Evolutionary conservation across 2,113 vertebrate genomes (phyloP).

Genomic region (Polyodon spathula): DNA sequence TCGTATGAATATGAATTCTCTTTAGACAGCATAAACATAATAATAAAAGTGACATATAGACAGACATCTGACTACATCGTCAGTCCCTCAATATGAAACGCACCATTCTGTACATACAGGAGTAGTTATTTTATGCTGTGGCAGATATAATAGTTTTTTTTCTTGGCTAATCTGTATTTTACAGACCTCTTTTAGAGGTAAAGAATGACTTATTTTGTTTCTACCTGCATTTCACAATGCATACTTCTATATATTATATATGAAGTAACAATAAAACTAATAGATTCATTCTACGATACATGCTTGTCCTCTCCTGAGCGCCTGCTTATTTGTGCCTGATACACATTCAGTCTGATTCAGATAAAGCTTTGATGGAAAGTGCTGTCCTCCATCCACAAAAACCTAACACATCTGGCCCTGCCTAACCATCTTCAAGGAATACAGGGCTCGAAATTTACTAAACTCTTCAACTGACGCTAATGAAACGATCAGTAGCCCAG

Average conservation of each 20-base stretch:
- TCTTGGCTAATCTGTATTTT: conserved; percentile 38
- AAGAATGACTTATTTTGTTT: conserved; percentile 5
- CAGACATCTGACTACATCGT: no score
- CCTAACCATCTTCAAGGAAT: conserved; percentile 23
- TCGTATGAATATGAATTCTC: no score
- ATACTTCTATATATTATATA: conserved; percentile 14
- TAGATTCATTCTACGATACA: conserved; percentile 25
- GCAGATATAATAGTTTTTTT: no score
- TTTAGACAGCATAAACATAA: no score
- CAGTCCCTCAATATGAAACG: no score
- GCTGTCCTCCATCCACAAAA: conserved; percentile 25
- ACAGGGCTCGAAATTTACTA: conserved; percentile 41
- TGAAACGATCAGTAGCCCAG: no score
- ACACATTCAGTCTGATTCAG: conserved; percentile 33
- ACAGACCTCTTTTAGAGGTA: conserved; percentile 4
- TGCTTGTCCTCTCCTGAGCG: conserved; percentile 26
- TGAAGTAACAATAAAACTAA: conserved; percentile 29
- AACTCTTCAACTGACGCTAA: no score
- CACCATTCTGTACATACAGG: no score
- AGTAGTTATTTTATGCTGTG: no score
- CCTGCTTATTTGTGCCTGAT: conserved; percentile 41
- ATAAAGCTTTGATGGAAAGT: conserved; percentile 44
- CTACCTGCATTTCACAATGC: conserved; percentile 27
- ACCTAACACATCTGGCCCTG: conserved; percentile 34
- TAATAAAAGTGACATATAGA: no score